Conservation (phyloP, 2,888 invertebrate genomes). For the Ctenicera cuprea region DNA sequence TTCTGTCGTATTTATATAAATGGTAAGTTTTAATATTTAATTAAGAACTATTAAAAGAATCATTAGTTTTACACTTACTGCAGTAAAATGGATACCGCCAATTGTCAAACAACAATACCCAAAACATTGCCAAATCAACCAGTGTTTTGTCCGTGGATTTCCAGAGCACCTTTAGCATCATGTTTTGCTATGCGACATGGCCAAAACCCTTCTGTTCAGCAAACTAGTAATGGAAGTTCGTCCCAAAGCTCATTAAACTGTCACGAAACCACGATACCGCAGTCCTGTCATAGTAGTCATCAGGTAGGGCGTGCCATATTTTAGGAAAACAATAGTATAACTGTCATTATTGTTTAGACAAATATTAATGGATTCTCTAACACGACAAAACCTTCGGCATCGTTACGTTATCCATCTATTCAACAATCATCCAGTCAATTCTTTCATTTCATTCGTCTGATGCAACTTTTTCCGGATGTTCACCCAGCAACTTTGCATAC, state of each 20-base stretch:
- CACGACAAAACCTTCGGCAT: background rate
- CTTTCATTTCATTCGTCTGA: slow-evolving; percentile 69
- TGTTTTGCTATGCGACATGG: slow-evolving; percentile 11
- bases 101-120: slow-evolving; percentile 32
- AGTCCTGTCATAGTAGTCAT: slow-evolving; percentile 10
- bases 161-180: slow-evolving; percentile 52
- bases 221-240: background rate
- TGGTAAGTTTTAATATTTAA: background rate
- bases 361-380: background rate
- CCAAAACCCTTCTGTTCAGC: background rate
- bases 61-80: background rate
- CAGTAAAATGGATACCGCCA: background rate
- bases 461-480: slow-evolving; percentile 70
- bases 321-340: background rate
- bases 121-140: slow-evolving; percentile 48
- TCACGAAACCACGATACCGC: slow-evolving; percentile 16
- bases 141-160: slow-evolving; percentile 56
- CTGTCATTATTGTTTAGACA: background rate
- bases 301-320: slow-evolving; percentile 16
- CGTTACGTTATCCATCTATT: slow-evolving; percentile 50
- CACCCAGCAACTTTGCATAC: slow-evolving; percentile 71
- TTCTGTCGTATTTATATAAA: background rate
- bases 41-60: background rate
- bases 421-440: slow-evolving; percentile 68
- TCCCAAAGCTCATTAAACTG: slow-evolving; percentile 16